phyloP scores from a whole-genome alignment of 2,113 vertebrate genomes.

The Lethenteron reissneri region DNA sequence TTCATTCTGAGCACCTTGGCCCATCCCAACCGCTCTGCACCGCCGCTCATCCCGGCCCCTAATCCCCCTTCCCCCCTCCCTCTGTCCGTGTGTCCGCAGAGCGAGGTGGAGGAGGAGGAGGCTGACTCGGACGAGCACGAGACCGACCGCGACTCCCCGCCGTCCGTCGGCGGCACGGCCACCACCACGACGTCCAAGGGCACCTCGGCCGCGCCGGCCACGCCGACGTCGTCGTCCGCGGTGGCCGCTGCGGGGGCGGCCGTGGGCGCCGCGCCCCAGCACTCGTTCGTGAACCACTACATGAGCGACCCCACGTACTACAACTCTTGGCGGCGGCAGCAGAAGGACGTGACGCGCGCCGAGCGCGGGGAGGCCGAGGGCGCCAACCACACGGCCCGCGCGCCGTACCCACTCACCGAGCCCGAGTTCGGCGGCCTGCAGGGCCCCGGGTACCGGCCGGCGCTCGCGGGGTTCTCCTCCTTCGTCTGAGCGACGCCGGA shows the following conservation, averaged over 20 bases:
- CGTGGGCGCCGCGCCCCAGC: conserved; percentile 60
- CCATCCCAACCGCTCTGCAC: no score
- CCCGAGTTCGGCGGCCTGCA: conserved; percentile 57
- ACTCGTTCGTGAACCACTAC: conserved; percentile 97
- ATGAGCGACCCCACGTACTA: conserved; percentile 92
- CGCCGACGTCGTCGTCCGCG: no score
- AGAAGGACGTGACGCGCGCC: conserved; percentile 43
- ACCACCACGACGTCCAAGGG: no score
- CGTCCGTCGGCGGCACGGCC: no score
- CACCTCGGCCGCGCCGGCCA: no score
- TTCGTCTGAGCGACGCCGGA: conserved; percentile 43
- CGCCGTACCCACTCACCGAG: conserved; percentile 64
- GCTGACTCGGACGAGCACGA: no score
- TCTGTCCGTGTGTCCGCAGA: no score
- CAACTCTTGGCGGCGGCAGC: conserved; percentile 79
- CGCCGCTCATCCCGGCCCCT: no score
- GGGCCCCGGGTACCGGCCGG: conserved; percentile 48
- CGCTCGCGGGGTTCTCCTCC: conserved; percentile 83
- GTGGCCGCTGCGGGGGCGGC: conserved; percentile 60
- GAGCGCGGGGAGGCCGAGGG: conserved; percentile 35
- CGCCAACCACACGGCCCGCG: conserved; percentile 71
- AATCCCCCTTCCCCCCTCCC: no score
- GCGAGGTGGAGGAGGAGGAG: no score
- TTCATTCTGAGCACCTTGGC: no score
- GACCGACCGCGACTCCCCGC: no score